Conservation (phyloP, 2,113 vertebrate genomes). For the Falcunculus frontatus region DNA sequence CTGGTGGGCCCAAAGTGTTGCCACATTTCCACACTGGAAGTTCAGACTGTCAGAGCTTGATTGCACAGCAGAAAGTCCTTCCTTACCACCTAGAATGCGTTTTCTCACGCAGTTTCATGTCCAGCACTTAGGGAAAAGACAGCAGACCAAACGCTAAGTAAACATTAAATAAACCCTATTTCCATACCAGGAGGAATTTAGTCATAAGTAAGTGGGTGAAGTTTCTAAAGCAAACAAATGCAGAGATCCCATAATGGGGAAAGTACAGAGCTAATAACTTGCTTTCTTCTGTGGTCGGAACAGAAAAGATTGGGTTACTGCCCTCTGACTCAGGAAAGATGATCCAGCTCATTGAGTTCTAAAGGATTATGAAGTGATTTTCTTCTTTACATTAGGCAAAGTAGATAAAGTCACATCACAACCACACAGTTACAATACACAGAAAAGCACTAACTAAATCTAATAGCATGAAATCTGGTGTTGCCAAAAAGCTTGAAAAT, state of each 20-base stretch:
- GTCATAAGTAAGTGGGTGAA: not conserved
- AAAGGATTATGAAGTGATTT: not conserved
- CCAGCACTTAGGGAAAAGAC: not conserved
- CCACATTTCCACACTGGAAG: not conserved
- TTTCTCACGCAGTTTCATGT: not conserved
- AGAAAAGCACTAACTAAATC: not conserved
- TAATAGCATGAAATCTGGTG: not conserved
- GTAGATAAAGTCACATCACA: conserved; percentile 11
- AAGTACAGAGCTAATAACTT: not conserved
- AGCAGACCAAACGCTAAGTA: not conserved
- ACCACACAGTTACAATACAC: not conserved
- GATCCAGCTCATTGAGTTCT: not conserved
- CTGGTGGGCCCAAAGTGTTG: not conserved
- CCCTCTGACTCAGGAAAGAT: not conserved
- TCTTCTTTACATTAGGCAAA: not conserved
- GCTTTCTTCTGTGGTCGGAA: not conserved
- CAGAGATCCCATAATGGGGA: not conserved
- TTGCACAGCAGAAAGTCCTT: not conserved
- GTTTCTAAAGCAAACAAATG: not conserved
- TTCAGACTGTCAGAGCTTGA: not conserved
- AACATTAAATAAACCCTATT: not conserved
- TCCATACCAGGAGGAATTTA: not conserved
- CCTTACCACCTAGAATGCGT: accelerated
- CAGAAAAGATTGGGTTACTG: not conserved
- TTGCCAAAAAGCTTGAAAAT: not conserved